These are phyloP conservation scores for Acanthis flammea DNA, from an alignment of 2,797 vertebrate species.

Conservation along the genomic window DNA sequence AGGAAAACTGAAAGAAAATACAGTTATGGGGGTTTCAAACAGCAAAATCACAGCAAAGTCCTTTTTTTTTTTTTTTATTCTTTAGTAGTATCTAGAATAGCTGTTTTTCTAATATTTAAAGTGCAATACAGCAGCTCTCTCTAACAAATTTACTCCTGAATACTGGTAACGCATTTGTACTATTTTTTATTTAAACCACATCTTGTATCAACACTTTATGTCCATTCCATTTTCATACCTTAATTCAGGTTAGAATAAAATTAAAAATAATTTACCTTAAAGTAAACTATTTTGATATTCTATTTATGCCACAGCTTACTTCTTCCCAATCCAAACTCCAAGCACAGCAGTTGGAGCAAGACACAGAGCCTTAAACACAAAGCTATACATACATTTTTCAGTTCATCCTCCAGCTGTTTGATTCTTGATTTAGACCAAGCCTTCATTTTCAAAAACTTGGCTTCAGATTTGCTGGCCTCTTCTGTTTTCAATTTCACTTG, in stretches of 20 bases:
- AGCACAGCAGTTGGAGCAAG: neutral
- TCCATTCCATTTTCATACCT: neutral
- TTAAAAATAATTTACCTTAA: too few species aligned
- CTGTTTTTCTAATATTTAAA: neutral
- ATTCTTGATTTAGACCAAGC: constrained; percentile 90
- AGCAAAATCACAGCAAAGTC: neutral
- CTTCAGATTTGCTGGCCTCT: constrained; percentile 87
- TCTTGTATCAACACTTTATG: neutral
- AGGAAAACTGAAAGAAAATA: constrained; percentile 73
- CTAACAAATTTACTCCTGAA: neutral
- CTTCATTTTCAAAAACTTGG: constrained; percentile 91
- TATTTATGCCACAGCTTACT: neutral
- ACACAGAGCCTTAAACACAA: neutral
- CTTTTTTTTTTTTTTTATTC: neutral
- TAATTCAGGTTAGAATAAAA: neutral
- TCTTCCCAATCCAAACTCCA: neutral
- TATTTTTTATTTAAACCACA: neutral
- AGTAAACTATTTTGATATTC: neutral
- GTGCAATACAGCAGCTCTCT: neutral
- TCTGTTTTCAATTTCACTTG: constrained; percentile 83
- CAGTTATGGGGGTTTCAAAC: neutral
- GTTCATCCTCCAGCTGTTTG: constrained; percentile 86
- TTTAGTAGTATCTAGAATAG: neutral
- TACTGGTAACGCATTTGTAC: neutral
- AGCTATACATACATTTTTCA: constrained; percentile 79